Conservation (phyloP, 2,888 invertebrate genomes). For the Zaprionus obscuricornis region DNA sequence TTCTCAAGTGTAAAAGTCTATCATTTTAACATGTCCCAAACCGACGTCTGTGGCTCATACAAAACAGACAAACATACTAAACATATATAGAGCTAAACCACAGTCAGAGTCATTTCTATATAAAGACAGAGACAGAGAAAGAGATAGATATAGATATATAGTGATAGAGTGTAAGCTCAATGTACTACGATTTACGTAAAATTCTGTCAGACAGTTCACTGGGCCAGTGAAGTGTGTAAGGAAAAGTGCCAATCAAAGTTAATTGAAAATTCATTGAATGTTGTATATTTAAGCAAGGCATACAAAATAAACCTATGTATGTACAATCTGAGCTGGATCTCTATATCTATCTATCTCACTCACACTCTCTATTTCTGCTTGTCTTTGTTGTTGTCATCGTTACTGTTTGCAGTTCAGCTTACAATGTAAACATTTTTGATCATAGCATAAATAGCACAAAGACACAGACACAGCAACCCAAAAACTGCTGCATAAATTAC, state of each 20-base stretch:
- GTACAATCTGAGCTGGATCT: slow-evolving; percentile 6
- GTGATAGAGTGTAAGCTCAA: too few relatives aligned
- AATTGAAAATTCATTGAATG: slow-evolving; percentile 78
- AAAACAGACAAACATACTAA: too few relatives aligned
- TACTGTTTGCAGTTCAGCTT: slow-evolving; percentile 64
- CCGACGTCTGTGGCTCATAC: not conserved
- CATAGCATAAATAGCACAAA: slow-evolving; percentile 41
- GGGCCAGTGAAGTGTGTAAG: slow-evolving; percentile 54
- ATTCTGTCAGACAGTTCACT: slow-evolving; percentile 6
- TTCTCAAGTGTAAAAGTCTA: slow-evolving; percentile 45
- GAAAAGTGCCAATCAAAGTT: slow-evolving; percentile 77
- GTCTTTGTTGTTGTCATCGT: slow-evolving; percentile 30
- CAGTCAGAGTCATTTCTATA: slow-evolving; percentile 37
- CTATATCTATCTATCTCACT: slow-evolving; percentile 11
- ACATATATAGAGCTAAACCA: too few relatives aligned
- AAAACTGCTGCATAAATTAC: slow-evolving; percentile 53
- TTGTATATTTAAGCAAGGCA: slow-evolving; percentile 72
- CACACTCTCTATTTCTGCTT: slow-evolving; percentile 28
- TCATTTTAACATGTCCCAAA: slow-evolving; percentile 36
- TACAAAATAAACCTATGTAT: slow-evolving; percentile 47
- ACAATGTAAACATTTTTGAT: slow-evolving; percentile 72
- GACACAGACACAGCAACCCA: not conserved
- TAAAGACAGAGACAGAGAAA: too few relatives aligned
- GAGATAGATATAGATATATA: too few relatives aligned
- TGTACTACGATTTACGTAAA: slow-evolving; percentile 2